Base-by-base conservation (phyloP, 2,888 invertebrate genomes). In the Oscheius sp. region DNA sequence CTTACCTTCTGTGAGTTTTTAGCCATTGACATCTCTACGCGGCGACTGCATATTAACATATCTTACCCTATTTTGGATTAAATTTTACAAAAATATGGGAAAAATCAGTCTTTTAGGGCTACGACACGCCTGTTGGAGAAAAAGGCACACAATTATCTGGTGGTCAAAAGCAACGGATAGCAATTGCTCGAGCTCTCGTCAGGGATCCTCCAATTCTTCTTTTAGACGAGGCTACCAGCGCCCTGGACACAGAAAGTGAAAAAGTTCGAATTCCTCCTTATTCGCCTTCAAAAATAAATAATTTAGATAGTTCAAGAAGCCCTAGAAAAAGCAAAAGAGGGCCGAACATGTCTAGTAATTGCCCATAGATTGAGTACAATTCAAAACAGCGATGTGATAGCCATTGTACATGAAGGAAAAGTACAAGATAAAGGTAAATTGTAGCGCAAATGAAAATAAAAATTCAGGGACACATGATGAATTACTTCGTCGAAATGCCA, bases 301-400 rank as follows among this genome's bases (percentile, higher is more conserved):
- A 46, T 82, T 84, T 68, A 52, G 80, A 73, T 81, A 35, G 95
- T 95, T 0, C 95, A 95, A 90, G 93, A 93, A 84, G 95, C 95
- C 0, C 89, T 95, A 73, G 94, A 95, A 89, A 92, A 92, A 80
- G 95, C 95, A 0, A 92, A 93, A 85, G 91, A 92, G 83, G 90
- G 90, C 6, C 70, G 87, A 13, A 87, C 87, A 3, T 86, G 85
- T 58, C 74, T 87, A 3, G 85, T 87, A 13, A 87, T 87, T 63
- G 87, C 87, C 58, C 87, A 87, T 69, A 80, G 87, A 2, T 71
- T 87, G 27, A 81, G 81, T 21, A 87, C 87, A 35, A 82, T 87
- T 43, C 87, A 87, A 74, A 86, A 86, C 58, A 80, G 83, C 56
- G 87, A 87, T 72, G 73, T 80, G 41, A 83, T 83, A 29, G 83